phyloP scores from a whole-genome alignment of 2,113 vertebrate genomes.

The Heptranchias perlo region DNA sequence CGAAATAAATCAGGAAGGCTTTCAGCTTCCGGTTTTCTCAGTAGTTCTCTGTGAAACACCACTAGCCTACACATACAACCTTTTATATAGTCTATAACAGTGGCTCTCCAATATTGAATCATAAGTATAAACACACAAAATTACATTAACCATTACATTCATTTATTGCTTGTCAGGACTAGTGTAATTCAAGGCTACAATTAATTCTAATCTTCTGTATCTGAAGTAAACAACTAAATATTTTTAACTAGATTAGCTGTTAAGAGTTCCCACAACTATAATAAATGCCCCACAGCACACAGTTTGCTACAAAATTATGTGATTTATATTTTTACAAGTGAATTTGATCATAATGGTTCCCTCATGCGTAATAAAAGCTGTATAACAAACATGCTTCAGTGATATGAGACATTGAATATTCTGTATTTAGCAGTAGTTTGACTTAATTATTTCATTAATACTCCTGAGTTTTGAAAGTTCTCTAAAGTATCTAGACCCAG shows the following conservation, averaged over 20 bases:
- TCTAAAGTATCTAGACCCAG: too few species aligned
- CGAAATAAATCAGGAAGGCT: background rate
- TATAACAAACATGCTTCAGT: background rate
- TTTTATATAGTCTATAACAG: background rate
- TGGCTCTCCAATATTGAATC: background rate
- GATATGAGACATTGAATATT: background rate
- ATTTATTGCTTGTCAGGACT: background rate
- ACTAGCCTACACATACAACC: background rate
- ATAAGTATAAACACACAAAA: background rate
- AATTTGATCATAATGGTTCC: background rate
- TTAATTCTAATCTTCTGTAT: background rate
- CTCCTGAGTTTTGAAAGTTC: too few species aligned
- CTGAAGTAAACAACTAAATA: background rate
- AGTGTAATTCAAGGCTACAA: background rate
- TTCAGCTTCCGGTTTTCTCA: background rate
- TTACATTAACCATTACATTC: background rate
- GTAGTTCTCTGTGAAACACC: background rate
- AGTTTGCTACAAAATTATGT: background rate
- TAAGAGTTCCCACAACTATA: background rate
- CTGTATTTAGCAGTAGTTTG: background rate
- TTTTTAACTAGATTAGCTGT: background rate
- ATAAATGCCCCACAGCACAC: background rate
- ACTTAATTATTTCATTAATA: too few species aligned
- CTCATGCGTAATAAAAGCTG: background rate
- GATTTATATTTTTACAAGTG: background rate